Evolutionary conservation across 1,140 invertebrate genomes (phyloP).

Genomic region (Drosophila simulans): DNA sequence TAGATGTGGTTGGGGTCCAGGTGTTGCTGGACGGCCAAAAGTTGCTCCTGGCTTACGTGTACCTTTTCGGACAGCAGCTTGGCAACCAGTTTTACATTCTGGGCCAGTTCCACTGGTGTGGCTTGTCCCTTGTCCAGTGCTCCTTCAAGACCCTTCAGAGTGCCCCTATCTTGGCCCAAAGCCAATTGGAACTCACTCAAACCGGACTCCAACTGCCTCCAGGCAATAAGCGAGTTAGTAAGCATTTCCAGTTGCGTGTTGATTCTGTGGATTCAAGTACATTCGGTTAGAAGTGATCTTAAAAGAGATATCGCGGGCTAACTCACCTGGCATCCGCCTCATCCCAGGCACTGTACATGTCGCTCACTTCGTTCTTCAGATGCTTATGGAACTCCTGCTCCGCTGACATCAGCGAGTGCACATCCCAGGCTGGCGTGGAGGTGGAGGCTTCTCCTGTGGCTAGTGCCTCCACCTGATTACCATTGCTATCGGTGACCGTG

Average conservation of each 20-base stretch:
- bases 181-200: conserved; percentile 88
- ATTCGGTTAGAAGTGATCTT: neutral
- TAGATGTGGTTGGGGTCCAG: conserved; percentile 79
- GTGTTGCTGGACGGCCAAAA: conserved; percentile 75
- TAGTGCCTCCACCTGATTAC: conserved; percentile 68
- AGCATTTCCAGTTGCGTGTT: conserved; percentile 78
- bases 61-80: conserved; percentile 89
- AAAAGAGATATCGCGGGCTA: neutral
- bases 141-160: conserved; percentile 87
- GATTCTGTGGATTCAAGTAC: conserved; percentile 48
- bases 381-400: conserved; percentile 85
- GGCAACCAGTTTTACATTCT: conserved; percentile 88
- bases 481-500: conserved; percentile 74
- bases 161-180: conserved; percentile 88
- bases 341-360: conserved; percentile 91
- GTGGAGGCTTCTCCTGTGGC: conserved; percentile 30
- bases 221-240: conserved; percentile 86
- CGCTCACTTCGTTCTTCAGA: conserved; percentile 90
- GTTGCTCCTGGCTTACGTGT: conserved; percentile 85
- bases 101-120: conserved; percentile 86
- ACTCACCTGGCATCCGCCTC: conserved; percentile 90
- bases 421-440: conserved; percentile 76
- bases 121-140: conserved; percentile 87
- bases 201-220: conserved; percentile 88
- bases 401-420: conserved; percentile 69